These are phyloP conservation scores for Tupaia chinensis DNA, from an alignment of 2,113 vertebrate species.

Conservation along the genomic window DNA sequence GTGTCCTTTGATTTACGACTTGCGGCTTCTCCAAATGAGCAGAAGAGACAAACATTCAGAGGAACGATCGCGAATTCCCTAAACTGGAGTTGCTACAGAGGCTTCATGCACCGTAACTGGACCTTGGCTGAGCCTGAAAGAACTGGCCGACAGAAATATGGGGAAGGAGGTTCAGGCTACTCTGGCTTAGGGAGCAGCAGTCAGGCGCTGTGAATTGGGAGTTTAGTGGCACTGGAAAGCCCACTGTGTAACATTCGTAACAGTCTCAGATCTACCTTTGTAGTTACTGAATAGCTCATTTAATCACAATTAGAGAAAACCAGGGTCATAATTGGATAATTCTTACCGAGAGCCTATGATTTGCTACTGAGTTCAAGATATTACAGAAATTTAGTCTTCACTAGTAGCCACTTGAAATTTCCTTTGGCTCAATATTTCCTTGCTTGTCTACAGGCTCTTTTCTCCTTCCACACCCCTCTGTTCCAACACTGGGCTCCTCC, in stretches of 20 bases:
- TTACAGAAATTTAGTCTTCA: neutral
- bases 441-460: neutral
- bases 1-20: neutral
- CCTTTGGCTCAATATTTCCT: neutral
- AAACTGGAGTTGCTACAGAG: neutral
- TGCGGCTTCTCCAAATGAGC: neutral
- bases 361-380: neutral
- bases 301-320: neutral
- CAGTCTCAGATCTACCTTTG: neutral
- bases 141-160: neutral
- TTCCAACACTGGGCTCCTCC: slow-evolving; percentile 47
- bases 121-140: neutral
- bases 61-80: no score
- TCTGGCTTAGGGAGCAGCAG: neutral
- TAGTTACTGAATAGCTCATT: neutral
- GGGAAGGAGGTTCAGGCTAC: no score
- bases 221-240: neutral
- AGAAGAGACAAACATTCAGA: neutral
- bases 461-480: neutral
- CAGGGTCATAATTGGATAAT: neutral
- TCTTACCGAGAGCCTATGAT: neutral
- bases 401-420: neutral
- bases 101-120: neutral
- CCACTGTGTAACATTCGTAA: neutral
- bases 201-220: neutral